Base-by-base conservation (phyloP, 1,140 invertebrate species). In the Caenorhabditis brenneri region DNA sequence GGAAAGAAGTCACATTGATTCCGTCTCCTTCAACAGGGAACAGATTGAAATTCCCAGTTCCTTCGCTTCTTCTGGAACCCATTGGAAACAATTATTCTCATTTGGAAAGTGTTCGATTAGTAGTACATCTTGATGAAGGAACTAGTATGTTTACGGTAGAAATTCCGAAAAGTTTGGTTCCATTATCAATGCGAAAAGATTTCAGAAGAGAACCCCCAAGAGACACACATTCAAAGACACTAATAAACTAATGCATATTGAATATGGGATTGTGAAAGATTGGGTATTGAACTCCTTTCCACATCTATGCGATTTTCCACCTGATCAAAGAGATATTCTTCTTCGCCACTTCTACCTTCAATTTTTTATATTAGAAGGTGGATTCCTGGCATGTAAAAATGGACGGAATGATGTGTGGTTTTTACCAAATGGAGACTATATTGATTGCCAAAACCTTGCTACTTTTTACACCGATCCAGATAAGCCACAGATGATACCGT, bases 181-280 rank as follows among this genome's bases (percentile, higher is more conserved):
- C 24, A 27, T n/a, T 10, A 24, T n/a, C 0, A 29, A 27, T 27
- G 9, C 1, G 6, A 55, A 27, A 3, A 55, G 2, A n/a, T 55
- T 55, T 27, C 53, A 55, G 31, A 33, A 65, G 22, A 15, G 15
- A 36, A 36, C 19, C 24, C 58, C 58, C 4, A 33, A 36, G 36
- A 29, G 29, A 36, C 58, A 65, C 31, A 65, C 58, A 33, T 65
- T 65, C 58, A 65, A 36, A 65, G 58, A 65, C 15, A 65, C 58
- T 0, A n/a, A 65, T n/a, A 65, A 65, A 16, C 31, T 65, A 15
- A 65, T 65, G 58, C 31, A 19, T 19, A 33, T 6, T 2, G 58
- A 65, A 31, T 65, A 19, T 19, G 58, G 36, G 16, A 65, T 65
- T 4, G 31, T 65, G 2, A 36, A 3, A 0, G 58, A 65, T 16